Evolutionary conservation across 2,113 vertebrate genomes (phyloP).

Genomic region (Abramis brama): DNA sequence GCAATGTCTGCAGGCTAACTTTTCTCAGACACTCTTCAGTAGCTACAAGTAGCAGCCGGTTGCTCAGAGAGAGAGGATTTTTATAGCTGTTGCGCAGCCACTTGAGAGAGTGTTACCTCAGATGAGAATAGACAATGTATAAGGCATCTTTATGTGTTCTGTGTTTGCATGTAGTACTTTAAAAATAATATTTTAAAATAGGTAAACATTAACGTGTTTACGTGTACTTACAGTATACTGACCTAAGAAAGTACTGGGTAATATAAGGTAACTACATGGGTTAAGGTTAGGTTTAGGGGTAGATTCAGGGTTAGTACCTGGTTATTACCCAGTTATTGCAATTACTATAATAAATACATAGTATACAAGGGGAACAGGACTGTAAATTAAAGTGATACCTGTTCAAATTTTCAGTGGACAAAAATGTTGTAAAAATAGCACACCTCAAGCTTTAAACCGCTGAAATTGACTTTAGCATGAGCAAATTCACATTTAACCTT

Average conservation of each 20-base stretch:
- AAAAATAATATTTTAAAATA: no score
- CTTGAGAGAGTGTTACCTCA: slow-evolving; percentile 50
- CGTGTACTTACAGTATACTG: no score
- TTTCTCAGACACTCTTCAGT: slow-evolving; percentile 54
- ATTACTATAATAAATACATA: no score
- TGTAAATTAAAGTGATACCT: no score
- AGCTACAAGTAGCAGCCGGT: slow-evolving; percentile 26
- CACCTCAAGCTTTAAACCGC: not conserved
- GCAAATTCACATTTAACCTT: not conserved
- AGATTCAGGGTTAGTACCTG: no score
- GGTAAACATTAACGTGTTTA: no score
- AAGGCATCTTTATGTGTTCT: slow-evolving; percentile 31
- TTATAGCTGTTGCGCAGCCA: slow-evolving; percentile 47
- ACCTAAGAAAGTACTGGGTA: no score
- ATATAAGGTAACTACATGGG: no score
- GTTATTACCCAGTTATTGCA: no score
- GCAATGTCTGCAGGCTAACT: slow-evolving; percentile 32
- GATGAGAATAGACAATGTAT: slow-evolving; percentile 53
- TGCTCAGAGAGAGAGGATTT: slow-evolving; percentile 10
- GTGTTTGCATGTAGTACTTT: not conserved
- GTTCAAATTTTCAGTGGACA: not conserved
- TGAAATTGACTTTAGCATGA: slow-evolving; percentile 7
- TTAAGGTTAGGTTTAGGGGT: no score
- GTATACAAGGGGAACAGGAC: no score
- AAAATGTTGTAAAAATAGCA: not conserved